Base-by-base conservation (phyloP, 2,113 vertebrate species). In the Tachysurus fulvidraco region DNA sequence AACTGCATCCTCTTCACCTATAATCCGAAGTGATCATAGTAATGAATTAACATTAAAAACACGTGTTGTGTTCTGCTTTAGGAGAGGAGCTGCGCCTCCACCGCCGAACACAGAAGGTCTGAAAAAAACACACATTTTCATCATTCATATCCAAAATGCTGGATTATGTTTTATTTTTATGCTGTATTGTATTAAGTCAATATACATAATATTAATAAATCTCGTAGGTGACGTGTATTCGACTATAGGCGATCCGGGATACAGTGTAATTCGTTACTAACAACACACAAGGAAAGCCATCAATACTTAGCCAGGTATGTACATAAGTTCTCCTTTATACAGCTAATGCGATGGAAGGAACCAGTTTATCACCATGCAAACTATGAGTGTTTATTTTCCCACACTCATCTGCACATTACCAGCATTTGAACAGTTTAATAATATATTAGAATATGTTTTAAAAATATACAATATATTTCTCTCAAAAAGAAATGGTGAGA, bases 81-180 rank as follows among this genome's bases (percentile, higher is more conserved):
- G 98, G 93, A 96, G 97, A 89, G 95, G 90, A 78, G 95, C 94
- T 0, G 88, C 94, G 12, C 96, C 97, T 52, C 69, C 91, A 41
- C 96, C 96, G 2, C 88, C 89, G 54, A 74, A 60, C 71, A 85
- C 73, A n/a, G 85, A 3, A 21, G 91, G 93, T 94, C 85, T 44
- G 60, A 57, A n/a, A n/a, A n/a, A n/a, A n/a, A n/a, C n/a, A 30
- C 50, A 78, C 50, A 3, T 30, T 28, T 78, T 17, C 5, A 2
- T 77, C 16, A 5, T 36, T 59, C 23, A 17, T 41, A 1, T 21
- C 7, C 16, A 55, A 21, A 21, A 28, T 30, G 50, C 76, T 78
- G 50, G 76, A 55, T 57, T 21, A 36, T 5, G 17, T 21, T 36
- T 30, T 57, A 57, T 3, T 78, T 67, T 85, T 11, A 50, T 21